Conservation (phyloP, 1,140 invertebrate genomes). For the Mactra quadrangularis region DNA sequence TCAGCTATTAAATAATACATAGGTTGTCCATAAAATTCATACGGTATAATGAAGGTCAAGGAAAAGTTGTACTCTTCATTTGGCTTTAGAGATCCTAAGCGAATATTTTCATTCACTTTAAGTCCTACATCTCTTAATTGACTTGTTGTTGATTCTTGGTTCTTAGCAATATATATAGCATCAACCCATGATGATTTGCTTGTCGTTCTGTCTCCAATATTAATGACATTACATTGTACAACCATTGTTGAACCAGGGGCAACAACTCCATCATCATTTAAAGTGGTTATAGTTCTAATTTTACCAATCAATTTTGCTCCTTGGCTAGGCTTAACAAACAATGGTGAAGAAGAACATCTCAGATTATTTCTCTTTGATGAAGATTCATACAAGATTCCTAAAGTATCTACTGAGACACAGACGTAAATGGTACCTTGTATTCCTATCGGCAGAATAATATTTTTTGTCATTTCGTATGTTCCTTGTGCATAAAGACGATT, state of each 20-base stretch:
- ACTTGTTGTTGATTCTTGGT: neutral
- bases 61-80: neutral
- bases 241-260: neutral
- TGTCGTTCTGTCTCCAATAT: constrained; percentile 16
- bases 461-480: neutral
- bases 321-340: neutral
- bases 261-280: neutral
- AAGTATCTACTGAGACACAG: neutral
- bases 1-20: neutral
- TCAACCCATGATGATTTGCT: constrained; percentile 7
- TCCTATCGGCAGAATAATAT: neutral
- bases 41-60: neutral
- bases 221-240: neutral
- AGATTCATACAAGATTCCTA: neutral
- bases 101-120: neutral
- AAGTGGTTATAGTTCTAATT: neutral
- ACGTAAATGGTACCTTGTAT: neutral
- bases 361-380: constrained; percentile 5
- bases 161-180: constrained; percentile 9
- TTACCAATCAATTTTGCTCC: neutral
- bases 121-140: neutral
- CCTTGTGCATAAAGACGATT: neutral
- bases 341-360: neutral
- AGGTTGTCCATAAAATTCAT: neutral
- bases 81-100: neutral